These are phyloP conservation scores for Rhaphigaster nebulosa DNA, from an alignment of 2,888 invertebrate genomes.

Conservation along the genomic window DNA sequence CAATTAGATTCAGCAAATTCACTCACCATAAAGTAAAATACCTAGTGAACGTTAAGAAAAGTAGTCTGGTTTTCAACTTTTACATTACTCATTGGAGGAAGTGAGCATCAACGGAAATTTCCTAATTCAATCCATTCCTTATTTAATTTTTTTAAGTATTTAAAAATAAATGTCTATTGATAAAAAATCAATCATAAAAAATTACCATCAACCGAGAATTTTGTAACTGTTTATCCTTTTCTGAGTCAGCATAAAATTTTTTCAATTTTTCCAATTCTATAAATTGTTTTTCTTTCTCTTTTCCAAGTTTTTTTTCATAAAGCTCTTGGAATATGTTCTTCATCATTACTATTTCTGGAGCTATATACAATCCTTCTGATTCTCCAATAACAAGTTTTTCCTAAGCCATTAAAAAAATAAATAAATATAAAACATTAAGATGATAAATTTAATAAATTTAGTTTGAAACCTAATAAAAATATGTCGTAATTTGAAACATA, in stretches of 20 bases:
- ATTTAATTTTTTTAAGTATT: not conserved
- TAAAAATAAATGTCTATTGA: not conserved
- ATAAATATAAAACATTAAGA: not conserved
- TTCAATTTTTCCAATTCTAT: constrained; percentile 59
- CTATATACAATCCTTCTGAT: constrained; percentile 50
- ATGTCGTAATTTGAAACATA: too few relatives aligned
- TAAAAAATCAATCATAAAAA: not conserved
- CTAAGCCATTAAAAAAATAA: not conserved
- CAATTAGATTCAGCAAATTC: too few relatives aligned
- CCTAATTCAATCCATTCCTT: not conserved
- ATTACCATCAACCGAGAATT: constrained; percentile 1
- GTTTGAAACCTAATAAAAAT: too few relatives aligned
- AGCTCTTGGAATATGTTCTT: constrained; percentile 51
- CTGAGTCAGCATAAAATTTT: constrained; percentile 51
- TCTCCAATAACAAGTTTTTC: constrained; percentile 41
- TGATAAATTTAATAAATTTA: too few relatives aligned
- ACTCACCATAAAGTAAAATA: too few relatives aligned
- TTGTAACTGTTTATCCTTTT: not conserved
- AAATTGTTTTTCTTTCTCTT: constrained; percentile 43
- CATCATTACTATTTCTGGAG: constrained; percentile 56
- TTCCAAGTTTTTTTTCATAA: constrained; percentile 22
- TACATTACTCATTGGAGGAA: not conserved
- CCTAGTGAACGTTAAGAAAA: not conserved
- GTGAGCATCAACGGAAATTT: not conserved
- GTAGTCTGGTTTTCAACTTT: not conserved